These are phyloP conservation scores for Perizoma flavofasciatum DNA, from an alignment of 2,888 invertebrate genomes.

Conservation along the genomic window DNA sequence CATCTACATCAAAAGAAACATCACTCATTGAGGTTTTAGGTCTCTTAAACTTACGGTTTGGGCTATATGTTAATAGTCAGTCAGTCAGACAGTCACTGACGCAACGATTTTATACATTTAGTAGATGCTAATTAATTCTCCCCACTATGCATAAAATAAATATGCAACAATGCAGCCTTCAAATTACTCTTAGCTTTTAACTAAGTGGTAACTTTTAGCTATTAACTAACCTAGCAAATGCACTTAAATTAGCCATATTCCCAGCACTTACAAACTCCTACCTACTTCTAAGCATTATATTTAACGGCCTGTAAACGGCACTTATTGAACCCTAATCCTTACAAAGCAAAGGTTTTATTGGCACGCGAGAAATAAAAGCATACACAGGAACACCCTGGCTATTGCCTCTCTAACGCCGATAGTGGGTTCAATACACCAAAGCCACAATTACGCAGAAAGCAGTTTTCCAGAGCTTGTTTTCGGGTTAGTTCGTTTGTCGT, in stretches of 20 bases:
- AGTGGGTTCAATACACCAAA: conserved; percentile 71
- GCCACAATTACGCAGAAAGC: conserved; percentile 3
- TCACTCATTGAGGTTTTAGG: too few relatives aligned
- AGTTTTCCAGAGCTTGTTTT: background rate
- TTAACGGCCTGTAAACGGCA: conserved; percentile 28
- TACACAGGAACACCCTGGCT: conserved; percentile 44
- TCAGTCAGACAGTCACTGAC: too few relatives aligned
- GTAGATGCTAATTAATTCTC: background rate
- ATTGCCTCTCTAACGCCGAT: conserved; percentile 75
- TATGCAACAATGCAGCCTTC: background rate
- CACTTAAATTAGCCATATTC: conserved; percentile 15
- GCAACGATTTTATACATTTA: too few relatives aligned
- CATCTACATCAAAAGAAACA: too few relatives aligned
- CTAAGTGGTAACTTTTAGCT: background rate
- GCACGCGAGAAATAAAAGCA: conserved; percentile 36
- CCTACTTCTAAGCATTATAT: conserved; percentile 21
- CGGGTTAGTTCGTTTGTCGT: background rate
- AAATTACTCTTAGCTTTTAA: background rate
- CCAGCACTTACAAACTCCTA: conserved; percentile 17
- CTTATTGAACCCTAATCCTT: conserved; percentile 36
- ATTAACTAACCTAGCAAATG: conserved; percentile 1
- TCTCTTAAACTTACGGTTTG: too few relatives aligned
- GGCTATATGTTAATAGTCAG: too few relatives aligned
- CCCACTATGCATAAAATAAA: background rate
- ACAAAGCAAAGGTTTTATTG: conserved; percentile 37